phyloP scores from a whole-genome alignment of 2,797 vertebrate species.

The Enteromius paludinosus region DNA sequence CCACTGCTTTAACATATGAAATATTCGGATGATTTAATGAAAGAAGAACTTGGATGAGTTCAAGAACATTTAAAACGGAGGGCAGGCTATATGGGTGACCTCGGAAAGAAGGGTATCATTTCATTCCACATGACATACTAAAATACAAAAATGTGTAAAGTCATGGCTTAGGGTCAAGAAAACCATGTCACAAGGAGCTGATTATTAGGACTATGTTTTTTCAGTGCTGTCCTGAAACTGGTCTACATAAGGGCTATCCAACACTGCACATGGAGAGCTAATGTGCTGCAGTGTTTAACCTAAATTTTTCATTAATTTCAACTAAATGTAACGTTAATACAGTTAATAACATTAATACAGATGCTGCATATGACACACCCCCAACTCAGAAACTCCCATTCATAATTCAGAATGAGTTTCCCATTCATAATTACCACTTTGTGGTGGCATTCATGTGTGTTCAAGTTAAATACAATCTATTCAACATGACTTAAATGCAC shows the following conservation, averaged over 20 bases:
- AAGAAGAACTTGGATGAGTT: slow-evolving; percentile 10
- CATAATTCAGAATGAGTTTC: not conserved
- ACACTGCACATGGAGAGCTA: not conserved
- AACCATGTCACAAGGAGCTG: not conserved
- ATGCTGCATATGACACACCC: not conserved
- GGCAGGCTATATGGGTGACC: not conserved
- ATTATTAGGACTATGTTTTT: not conserved
- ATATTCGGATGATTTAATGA: not conserved
- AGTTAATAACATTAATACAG: not conserved
- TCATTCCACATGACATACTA: not conserved
- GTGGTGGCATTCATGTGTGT: not conserved
- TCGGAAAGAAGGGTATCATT: not conserved
- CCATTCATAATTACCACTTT: not conserved
- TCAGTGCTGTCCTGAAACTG: not conserved
- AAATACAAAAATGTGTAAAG: not conserved
- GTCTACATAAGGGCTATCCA: no score
- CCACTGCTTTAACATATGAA: not conserved
- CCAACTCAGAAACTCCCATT: not conserved
- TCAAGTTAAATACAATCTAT: not conserved
- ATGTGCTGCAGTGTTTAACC: not conserved
- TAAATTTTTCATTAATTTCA: not conserved
- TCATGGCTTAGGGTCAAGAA: not conserved
- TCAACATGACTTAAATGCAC: not conserved
- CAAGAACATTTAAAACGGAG: not conserved
- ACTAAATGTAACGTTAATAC: no score